phyloP scores from a whole-genome alignment of 2,113 vertebrate species.

The Erpornis zantholeuca region DNA sequence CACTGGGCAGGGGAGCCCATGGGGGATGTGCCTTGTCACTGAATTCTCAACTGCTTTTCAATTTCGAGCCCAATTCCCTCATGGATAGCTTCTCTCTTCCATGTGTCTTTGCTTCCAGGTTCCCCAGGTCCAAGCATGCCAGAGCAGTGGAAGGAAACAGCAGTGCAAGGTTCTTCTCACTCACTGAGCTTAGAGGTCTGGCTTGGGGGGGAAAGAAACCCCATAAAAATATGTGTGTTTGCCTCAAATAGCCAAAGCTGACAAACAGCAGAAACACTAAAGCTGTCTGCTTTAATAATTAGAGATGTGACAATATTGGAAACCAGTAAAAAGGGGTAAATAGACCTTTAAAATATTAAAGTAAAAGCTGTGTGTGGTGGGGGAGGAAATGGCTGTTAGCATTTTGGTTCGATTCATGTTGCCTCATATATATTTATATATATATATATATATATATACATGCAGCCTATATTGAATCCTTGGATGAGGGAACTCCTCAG shows the following conservation, averaged over 20 bases:
- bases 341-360: neutral
- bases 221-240: neutral
- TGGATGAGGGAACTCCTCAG: neutral
- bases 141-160: neutral
- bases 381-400: neutral
- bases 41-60: neutral
- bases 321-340: neutral
- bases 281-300: neutral
- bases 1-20: neutral
- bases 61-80: neutral
- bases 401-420: neutral
- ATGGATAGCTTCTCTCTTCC: neutral
- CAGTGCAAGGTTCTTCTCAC: neutral
- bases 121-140: neutral
- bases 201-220: accelerated
- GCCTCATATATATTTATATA: neutral
- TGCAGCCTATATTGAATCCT: neutral
- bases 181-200: neutral
- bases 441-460: neutral
- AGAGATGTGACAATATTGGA: neutral
- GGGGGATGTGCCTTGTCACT: neutral
- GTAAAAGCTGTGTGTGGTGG: neutral
- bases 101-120: neutral
- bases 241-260: neutral
- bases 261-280: neutral